Evolutionary conservation across 2,113 vertebrate genomes (phyloP), one percentile per base, ranked within the genome.

Genomic region (Azemiops feae): DNA sequence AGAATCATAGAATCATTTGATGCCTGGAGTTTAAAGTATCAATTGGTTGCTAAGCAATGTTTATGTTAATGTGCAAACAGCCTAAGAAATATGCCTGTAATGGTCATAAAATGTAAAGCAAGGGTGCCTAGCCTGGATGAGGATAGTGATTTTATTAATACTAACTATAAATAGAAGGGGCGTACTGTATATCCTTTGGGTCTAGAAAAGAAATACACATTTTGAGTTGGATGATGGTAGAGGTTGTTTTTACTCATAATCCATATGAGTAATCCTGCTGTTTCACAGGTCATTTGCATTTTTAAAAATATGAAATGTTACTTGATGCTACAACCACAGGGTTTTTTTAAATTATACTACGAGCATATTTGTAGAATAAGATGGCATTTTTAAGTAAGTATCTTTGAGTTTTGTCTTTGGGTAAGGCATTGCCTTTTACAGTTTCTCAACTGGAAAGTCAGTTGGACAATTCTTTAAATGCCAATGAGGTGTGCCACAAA

Each of bases 41-140:
- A 94, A 96, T 95, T 92, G 95, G 96, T 96, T 96, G 96, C 96
- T 96, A 97, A 96, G 96, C 92, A 81, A 10, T 92, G 92, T 95
- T 91, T 47, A 90, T 95, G 87, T 88, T 90, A 96, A 90, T 54
- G 91, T 96, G 91, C 91, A 88, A 93, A 95, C 52, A 52, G 57
- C 86, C 23, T 95, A 34, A n/a, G 57, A 94, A 96, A 96, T 74
- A 53, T 95, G 93, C 91, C 0, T 0, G 93, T 39, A 91, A 47
- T 96, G 90, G 92, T 57, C 81, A 45, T 94, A 94, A 95, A 92
- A 60, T 55, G 45, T 81, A 92, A 88, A 89, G 81, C 57, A 85
- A 85, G 43, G 89, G 16, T 27, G 69, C 43, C 74, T 45, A 43
- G 30, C 1, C 30, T 64, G 87, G 50, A n/a, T 85, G 39, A 53